A percentile compares a stretch with the other conserved stretches of the same genome.
These are phyloP conservation scores for Rhagologus leucostigma DNA, from an alignment of 2,113 vertebrate species.

Conservation along the genomic window DNA sequence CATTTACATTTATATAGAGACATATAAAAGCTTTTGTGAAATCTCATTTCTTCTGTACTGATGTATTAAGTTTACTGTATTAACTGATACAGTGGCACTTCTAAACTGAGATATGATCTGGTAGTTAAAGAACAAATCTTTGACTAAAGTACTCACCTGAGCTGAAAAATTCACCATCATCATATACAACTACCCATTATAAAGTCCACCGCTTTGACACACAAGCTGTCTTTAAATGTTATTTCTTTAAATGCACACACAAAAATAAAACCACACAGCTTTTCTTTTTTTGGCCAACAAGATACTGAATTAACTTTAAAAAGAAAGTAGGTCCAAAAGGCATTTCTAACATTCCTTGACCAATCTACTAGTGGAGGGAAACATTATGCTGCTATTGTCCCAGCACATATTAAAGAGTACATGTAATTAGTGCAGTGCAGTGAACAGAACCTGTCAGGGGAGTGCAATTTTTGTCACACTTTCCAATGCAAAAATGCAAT, in stretches of 20 bases:
- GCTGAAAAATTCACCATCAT: neutral
- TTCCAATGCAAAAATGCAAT: neutral
- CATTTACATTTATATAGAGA: neutral
- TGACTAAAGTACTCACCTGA: neutral
- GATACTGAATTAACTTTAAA: neutral
- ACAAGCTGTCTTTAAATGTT: neutral
- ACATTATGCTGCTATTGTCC: neutral
- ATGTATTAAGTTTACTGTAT: neutral
- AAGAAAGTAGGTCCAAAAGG: neutral
- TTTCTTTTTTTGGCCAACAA: neutral
- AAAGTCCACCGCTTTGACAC: neutral
- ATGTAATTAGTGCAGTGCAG: neutral
- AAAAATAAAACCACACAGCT: neutral
- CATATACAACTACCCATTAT: neutral
- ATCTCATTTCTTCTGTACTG: neutral
- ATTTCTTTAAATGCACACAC: neutral
- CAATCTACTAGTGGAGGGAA: neutral
- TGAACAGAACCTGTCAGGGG: neutral
- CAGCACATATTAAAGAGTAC: neutral
- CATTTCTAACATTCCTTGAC: neutral
- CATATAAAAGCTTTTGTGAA: neutral
- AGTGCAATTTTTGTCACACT: slow-evolving; percentile 15
- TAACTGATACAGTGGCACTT: neutral
- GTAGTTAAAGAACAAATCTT: neutral
- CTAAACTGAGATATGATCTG: neutral